Base-by-base conservation (phyloP, 2,113 vertebrate genomes). In the Plestiodon gilberti region DNA sequence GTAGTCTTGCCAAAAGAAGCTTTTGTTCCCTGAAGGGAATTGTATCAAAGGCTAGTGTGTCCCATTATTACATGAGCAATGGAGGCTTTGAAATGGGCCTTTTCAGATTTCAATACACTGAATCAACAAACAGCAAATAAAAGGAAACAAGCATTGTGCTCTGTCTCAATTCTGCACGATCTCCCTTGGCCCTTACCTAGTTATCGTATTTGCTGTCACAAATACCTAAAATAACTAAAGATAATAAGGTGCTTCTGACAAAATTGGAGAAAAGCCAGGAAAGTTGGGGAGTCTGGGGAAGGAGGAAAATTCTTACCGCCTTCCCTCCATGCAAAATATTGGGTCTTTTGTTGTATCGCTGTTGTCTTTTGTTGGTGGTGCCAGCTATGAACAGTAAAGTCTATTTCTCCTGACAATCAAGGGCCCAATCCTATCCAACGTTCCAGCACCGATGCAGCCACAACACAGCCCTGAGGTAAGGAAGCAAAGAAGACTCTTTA, bases 21-120 rank as follows among this genome's bases (percentile, higher is more conserved):
- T 92, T 95, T 94, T 94, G 92, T 94, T 95, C 93, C 91, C 90
- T 87, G 89, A 87, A 94, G 90, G 93, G 93, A 93, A 93, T 92
- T 89, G 91, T 94, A 93, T 94, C 90, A 94, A 95, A 96, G 94
- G 91, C 90, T 90, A 94, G 81, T 90, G 89, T 94, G 93, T 94
- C 92, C 90, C 92, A 89, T 93, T 92, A 95, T 92, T 92, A 91
- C 67, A 1, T 90, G 91, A 91, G 93, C 92, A 91, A 87, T 78
- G 86, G 92, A 76, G 78, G 86, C 80, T 94, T 88, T 93, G 90
- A 94, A 94, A 91, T 6, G 3, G 5, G 80, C 89, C 93, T 93
- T 94, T 92, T 94, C 86, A 94, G 83, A 89, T 91, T 93, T 93
- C 88, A 85, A 22, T 93, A 20, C 86, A 61, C 85, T 83, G 86